A percentile compares a stretch with the other conserved stretches of the same genome.
Evolutionary conservation across 2,113 vertebrate species (phyloP).

Genomic region (Malurus alboscapulatus): DNA sequence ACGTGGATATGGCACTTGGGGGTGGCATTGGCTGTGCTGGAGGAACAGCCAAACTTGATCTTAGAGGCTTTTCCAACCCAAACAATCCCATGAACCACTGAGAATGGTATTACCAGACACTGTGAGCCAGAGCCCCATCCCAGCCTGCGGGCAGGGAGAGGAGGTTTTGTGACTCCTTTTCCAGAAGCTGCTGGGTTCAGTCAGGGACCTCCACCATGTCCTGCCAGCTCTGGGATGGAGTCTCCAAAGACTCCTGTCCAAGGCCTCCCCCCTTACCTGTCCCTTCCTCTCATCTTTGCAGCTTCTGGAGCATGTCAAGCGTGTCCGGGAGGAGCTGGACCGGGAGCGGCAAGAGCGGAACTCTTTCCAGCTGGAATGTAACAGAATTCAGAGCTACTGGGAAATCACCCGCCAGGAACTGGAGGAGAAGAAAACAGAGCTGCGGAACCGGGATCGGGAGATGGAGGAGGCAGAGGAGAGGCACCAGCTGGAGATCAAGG

Average conservation of each 20-base stretch:
- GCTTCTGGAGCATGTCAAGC: slow-evolving; percentile 83
- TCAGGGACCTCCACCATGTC: not conserved
- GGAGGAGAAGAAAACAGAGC: slow-evolving; percentile 82
- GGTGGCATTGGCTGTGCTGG: not conserved
- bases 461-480: slow-evolving; percentile 85
- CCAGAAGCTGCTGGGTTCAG: not conserved
- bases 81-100: not conserved
- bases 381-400: slow-evolving; percentile 87
- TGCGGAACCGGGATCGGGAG: slow-evolving; percentile 81
- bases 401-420: slow-evolving; percentile 83
- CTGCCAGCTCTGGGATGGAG: fast-evolving
- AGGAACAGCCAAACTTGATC: not conserved
- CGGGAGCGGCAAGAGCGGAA: slow-evolving; percentile 89
- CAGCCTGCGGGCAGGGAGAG: not conserved
- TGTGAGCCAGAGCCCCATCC: fast-evolving
- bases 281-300: not conserved
- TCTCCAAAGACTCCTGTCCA: fast-evolving
- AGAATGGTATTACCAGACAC: not conserved
- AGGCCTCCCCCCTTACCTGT: not conserved
- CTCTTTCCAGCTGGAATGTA: slow-evolving; percentile 91
- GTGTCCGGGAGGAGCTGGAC: slow-evolving; percentile 86
- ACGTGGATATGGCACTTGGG: not conserved
- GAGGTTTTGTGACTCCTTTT: not conserved
- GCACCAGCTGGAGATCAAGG: slow-evolving; percentile 91
- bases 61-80: not conserved